Base-by-base conservation (phyloP, 92 coral and sea anemone species). In the Siderastrea siderea region DNA sequence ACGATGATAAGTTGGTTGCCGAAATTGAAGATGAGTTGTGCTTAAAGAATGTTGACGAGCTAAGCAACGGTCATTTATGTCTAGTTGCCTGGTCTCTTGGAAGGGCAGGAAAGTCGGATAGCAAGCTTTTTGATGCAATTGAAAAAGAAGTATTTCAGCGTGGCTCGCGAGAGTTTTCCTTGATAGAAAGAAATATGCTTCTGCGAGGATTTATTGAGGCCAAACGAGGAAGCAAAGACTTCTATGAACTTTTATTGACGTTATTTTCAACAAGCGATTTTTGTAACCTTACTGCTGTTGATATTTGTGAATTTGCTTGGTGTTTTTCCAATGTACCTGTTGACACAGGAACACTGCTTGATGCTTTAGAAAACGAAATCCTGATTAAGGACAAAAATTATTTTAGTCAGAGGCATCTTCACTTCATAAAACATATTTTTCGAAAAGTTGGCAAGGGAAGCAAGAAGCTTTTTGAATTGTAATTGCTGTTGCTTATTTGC, bases 1-100 rank as follows among this genome's bases (percentile, higher is more conserved):
- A 26, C 38, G 38, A 26, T 12, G 13, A 7, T 8, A 43, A 51
- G 9, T 57, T 76, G 46, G 51, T 58, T 11, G 4, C 45, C 2
- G 67, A 55, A 54, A 59, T 76, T 15, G 64, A 54, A 59, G 14
- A 51, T 3, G 80, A 76, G 66, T 16, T 76, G 51, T 58, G 26
- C 44, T 46, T 26, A 47, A 77, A 53, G 65, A 46, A 77, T 62
- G 52, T 60, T 1, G 15, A 77, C 1, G 52, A 59, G 44, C 47
- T 59, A 51, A 6, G 26, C 52, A 62, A 60, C 47, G 69, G 70
- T 59, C 52, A 46, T 14, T 45, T 77, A 46, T 60, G 82, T 15
- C 69, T 44, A 45, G 52, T 77, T 45, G 69, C 82, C 16, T 77
- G 69, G 82, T 46, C 50, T 76, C 64, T 76, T 26, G 80, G 80